A percentile compares a stretch with the other conserved stretches of the same genome.
These are phyloP conservation scores for Athetis lepigone DNA, from an alignment of 2,888 invertebrate species.

Conservation along the genomic window DNA sequence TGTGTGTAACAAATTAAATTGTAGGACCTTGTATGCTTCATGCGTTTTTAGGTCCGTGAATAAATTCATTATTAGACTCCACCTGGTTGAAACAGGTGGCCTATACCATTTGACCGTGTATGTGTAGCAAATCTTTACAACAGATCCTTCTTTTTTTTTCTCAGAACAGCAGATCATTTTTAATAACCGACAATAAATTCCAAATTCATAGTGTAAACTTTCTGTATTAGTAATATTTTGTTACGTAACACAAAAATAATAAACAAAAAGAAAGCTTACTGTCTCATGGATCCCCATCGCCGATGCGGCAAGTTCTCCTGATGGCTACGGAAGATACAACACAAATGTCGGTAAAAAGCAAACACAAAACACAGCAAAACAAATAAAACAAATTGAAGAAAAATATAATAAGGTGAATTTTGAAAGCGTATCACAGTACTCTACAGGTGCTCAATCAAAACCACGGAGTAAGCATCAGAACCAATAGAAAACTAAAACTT, in stretches of 20 bases:
- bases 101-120: too few relatives aligned
- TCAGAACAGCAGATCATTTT: too few relatives aligned
- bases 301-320: constrained; percentile 89
- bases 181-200: too few relatives aligned
- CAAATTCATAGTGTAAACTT: too few relatives aligned
- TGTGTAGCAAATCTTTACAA: too few relatives aligned
- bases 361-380: constrained; percentile 64
- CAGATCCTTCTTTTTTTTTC: too few relatives aligned
- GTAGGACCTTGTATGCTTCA: too few relatives aligned
- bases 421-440: constrained; percentile 33
- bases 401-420: constrained; percentile 40
- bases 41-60: too few relatives aligned
- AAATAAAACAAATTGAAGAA: constrained; percentile 50
- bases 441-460: constrained; percentile 20
- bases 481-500: constrained; percentile 2
- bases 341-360: constrained; percentile 77
- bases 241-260: constrained; percentile 27
- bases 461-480: too few relatives aligned
- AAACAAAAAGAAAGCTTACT: constrained; percentile 82
- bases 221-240: constrained; percentile 16
- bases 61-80: too few relatives aligned
- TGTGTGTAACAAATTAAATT: too few relatives aligned
- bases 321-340: constrained; percentile 85
- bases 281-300: constrained; percentile 90
- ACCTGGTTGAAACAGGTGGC: too few relatives aligned